Conservation (phyloP, 2,113 vertebrate genomes). For the Marmota flaviventris region DNA sequence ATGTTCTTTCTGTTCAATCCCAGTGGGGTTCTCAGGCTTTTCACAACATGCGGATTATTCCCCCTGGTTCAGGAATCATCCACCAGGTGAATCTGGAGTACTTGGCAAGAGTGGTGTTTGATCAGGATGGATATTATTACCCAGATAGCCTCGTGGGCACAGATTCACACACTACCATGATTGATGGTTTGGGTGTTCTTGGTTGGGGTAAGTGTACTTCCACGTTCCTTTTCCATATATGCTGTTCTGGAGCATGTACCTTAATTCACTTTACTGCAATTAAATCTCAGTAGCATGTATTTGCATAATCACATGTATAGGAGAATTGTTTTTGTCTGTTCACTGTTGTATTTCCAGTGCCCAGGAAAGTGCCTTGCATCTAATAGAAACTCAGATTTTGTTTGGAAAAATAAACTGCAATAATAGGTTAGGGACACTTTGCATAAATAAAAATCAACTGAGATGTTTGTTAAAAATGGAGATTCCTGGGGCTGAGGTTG, state of each 20-base stretch:
- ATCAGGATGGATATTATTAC: slow-evolving; percentile 93
- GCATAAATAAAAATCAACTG: not conserved
- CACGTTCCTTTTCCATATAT: fast-evolving
- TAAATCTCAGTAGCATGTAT: not conserved
- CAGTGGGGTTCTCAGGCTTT: slow-evolving; percentile 99
- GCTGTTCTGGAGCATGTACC: not conserved
- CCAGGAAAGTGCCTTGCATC: not conserved
- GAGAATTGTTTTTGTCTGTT: not conserved
- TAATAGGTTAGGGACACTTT: not conserved
- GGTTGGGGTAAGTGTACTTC: slow-evolving; percentile 94
- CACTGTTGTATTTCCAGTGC: not conserved
- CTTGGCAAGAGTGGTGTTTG: slow-evolving; percentile 96
- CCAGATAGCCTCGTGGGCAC: slow-evolving; percentile 99
- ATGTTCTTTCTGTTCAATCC: slow-evolving; percentile 56
- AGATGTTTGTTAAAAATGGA: not conserved
- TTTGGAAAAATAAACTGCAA: slow-evolving; percentile 28
- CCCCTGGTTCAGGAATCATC: slow-evolving; percentile 97
- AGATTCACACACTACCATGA: slow-evolving; percentile 99
- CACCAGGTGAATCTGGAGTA: slow-evolving; percentile 99
- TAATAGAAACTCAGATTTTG: not conserved
- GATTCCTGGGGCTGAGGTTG: not conserved
- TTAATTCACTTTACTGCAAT: not conserved
- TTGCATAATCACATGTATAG: not conserved
- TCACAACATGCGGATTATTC: slow-evolving; percentile 97
- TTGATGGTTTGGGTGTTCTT: slow-evolving; percentile 96